These are phyloP conservation scores for Sebastes jordani DNA, from an alignment of 2,797 vertebrate genomes.

Conservation along the genomic window DNA sequence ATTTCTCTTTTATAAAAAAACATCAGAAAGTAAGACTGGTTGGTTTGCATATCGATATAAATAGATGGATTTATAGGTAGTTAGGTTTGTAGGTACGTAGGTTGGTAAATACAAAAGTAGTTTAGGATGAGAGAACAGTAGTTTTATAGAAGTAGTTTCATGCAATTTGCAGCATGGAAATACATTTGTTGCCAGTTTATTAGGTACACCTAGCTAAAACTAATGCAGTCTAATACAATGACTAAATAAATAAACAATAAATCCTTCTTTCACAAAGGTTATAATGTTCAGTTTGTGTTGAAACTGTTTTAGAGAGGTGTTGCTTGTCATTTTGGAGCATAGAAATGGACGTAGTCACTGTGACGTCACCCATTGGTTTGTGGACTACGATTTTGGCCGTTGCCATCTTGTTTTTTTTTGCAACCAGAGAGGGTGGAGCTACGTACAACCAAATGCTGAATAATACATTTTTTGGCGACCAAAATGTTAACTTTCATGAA, in stretches of 20 bases:
- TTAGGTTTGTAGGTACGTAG: neutral
- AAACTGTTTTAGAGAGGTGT: no score
- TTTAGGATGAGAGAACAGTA: neutral
- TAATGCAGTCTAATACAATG: neutral
- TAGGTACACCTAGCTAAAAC: neutral
- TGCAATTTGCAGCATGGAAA: neutral
- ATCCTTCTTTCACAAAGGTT: no score
- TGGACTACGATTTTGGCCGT: no score
- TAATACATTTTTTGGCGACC: rapidly evolving
- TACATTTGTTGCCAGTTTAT: neutral
- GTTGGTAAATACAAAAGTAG: neutral
- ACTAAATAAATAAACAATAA: no score
- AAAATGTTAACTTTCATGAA: no score
- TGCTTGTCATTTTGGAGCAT: no score
- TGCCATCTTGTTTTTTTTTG: no score
- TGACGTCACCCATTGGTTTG: no score
- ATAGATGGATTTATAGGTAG: neutral
- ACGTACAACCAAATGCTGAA: no score
- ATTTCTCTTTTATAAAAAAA: neutral
- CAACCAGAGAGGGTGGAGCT: no score
- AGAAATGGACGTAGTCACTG: no score
- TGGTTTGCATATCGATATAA: neutral
- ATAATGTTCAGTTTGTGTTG: no score
- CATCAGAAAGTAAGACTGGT: neutral
- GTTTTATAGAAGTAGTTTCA: neutral